Conservation (phyloP, 2,888 invertebrate genomes). For the Temnothorax rugatulus region DNA sequence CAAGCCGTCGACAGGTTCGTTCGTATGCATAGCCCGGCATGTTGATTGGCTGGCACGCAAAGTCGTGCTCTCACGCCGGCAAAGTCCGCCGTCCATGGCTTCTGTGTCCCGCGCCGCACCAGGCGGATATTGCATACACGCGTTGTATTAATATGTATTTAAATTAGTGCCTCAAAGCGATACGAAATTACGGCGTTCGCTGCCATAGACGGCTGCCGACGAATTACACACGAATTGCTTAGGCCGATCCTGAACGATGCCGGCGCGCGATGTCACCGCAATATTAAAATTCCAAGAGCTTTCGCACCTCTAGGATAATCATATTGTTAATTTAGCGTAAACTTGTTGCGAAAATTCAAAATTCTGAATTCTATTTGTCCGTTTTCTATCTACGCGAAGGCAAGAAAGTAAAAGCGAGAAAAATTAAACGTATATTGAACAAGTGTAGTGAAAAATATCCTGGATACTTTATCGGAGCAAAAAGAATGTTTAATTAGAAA, state of each 20-base stretch:
- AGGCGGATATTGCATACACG: conserved; percentile 75
- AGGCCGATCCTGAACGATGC: conserved; percentile 9
- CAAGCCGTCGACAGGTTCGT: conserved; percentile 70
- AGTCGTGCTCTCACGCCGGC: conserved; percentile 69
- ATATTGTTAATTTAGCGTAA: conserved; percentile 9
- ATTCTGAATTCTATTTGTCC: background rate
- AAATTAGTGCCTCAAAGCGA: conserved; percentile 81
- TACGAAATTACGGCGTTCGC: conserved; percentile 73
- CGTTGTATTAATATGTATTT: conserved; percentile 83
- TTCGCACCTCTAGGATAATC: background rate
- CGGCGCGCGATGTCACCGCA: background rate
- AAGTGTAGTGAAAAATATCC: background rate
- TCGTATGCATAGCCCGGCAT: conserved; percentile 78
- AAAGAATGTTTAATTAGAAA: conserved; percentile 9
- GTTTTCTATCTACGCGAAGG: background rate
- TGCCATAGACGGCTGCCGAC: conserved; percentile 22
- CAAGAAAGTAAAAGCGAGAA: background rate
- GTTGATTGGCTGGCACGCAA: conserved; percentile 80
- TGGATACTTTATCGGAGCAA: background rate
- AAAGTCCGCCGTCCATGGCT: conserved; percentile 61
- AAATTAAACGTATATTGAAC: background rate
- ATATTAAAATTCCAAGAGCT: conserved; percentile 14
- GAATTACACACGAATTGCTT: conserved; percentile 48
- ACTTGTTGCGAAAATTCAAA: background rate
- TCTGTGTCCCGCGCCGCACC: conserved; percentile 46